Evolutionary conservation across 1,140 invertebrate genomes (phyloP).

Genomic region (Sycobia sp.): DNA sequence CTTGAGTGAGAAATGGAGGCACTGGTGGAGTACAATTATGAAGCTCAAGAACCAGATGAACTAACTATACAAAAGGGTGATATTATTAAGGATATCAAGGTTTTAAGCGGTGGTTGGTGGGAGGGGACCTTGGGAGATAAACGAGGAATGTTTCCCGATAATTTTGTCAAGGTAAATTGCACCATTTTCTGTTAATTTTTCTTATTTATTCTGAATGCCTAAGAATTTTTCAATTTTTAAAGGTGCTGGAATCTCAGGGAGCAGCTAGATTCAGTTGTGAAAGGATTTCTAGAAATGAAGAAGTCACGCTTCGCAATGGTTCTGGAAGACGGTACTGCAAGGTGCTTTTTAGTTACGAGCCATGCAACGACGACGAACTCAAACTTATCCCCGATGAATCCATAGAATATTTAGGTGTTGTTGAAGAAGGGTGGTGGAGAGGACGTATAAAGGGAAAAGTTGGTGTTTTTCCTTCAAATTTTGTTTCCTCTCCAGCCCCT

Average conservation of each 20-base stretch:
- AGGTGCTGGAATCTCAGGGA: slow-evolving; percentile 24
- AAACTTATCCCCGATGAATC: slow-evolving; percentile 83
- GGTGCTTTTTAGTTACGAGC: slow-evolving; percentile 89
- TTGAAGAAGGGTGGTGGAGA: slow-evolving; percentile 90
- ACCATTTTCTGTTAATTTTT: not conserved
- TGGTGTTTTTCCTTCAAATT: slow-evolving; percentile 93
- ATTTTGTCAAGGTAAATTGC: slow-evolving; percentile 87
- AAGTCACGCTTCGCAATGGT: slow-evolving; percentile 53
- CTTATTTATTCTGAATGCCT: too few relatives aligned
- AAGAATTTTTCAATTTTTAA: not conserved
- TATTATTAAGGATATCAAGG: slow-evolving; percentile 81
- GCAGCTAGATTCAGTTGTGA: slow-evolving; percentile 31
- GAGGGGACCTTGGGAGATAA: slow-evolving; percentile 87
- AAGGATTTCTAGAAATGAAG: slow-evolving; percentile 25
- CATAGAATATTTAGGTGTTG: slow-evolving; percentile 86
- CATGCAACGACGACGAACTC: slow-evolving; percentile 90
- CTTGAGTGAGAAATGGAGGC: slow-evolving; percentile 65
- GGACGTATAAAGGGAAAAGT: slow-evolving; percentile 75
- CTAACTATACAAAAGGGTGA: slow-evolving; percentile 87
- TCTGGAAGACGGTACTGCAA: slow-evolving; percentile 70
- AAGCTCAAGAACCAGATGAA: slow-evolving; percentile 81
- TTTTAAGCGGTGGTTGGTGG: slow-evolving; percentile 94
- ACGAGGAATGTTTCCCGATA: slow-evolving; percentile 96
- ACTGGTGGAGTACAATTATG: slow-evolving; percentile 81
- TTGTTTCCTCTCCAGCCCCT: slow-evolving; percentile 67